Conservation (phyloP, 2,888 invertebrate genomes). For the Camponotus fellah region DNA sequence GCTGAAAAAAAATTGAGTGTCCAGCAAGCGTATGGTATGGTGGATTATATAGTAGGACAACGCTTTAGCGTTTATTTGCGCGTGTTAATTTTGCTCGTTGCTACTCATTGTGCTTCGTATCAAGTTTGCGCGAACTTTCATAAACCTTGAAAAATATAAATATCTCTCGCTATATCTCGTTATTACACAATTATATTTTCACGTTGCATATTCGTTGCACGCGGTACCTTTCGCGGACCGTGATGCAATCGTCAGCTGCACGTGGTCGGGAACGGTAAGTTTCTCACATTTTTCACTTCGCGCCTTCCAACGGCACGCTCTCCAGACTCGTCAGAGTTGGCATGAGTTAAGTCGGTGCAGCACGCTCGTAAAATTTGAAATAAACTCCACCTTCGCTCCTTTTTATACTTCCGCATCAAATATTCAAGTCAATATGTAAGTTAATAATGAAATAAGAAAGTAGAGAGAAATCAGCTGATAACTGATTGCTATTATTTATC, state of each 20-base stretch:
- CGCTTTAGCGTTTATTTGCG: not conserved
- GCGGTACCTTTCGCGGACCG: constrained; percentile 34
- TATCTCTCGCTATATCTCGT: constrained; percentile 44
- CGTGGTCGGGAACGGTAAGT: constrained; percentile 36
- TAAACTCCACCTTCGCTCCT: constrained; percentile 8
- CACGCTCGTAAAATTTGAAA: constrained; percentile 29
- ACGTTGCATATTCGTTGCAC: constrained; percentile 46
- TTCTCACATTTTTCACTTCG: constrained; percentile 55
- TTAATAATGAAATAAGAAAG: not conserved
- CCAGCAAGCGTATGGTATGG: not conserved
- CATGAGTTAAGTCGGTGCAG: constrained; percentile 37
- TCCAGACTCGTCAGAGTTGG: constrained; percentile 14
- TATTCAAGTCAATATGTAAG: not conserved
- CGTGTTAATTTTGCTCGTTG: constrained; percentile 25
- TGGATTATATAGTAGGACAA: not conserved
- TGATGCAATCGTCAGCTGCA: constrained; percentile 54
- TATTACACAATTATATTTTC: constrained; percentile 49
- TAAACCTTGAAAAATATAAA: constrained; percentile 42
- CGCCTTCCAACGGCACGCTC: constrained; percentile 36
- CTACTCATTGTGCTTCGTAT: constrained; percentile 8
- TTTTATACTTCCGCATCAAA: not conserved
- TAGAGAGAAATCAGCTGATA: not conserved
- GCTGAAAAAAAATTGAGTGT: constrained; percentile 23
- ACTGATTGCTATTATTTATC: not conserved
- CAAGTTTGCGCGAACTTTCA: constrained; percentile 25